Evolutionary conservation across 2,888 invertebrate species (phyloP).

Genomic region (Philereme vetulata): DNA sequence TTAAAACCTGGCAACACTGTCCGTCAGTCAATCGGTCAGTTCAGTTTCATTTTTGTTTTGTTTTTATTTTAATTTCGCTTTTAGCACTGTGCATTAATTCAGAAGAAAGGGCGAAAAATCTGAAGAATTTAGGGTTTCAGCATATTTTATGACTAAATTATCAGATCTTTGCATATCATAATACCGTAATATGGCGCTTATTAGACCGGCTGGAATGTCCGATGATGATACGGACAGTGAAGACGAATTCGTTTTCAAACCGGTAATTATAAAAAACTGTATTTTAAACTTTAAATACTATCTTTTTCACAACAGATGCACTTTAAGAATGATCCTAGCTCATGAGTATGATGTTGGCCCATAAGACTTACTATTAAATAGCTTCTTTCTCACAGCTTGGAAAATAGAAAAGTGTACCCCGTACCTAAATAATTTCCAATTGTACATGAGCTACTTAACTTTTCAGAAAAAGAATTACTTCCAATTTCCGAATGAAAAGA

Average conservation of each 20-base stretch:
- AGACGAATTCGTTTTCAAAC: constrained; percentile 66
- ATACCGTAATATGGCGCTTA: constrained; percentile 43
- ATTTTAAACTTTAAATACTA: background rate
- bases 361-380: background rate
- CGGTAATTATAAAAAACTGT: constrained; percentile 49
- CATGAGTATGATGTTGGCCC: background rate
- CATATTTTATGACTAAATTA: background rate
- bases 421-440: background rate
- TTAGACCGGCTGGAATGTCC: constrained; percentile 71
- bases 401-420: background rate
- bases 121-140: background rate
- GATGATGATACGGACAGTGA: constrained; percentile 73
- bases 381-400: background rate
- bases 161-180: constrained; percentile 4
- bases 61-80: constrained; percentile 11
- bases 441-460: no score
- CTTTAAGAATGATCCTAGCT: background rate
- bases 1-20: no score
- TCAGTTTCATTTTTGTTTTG: background rate
- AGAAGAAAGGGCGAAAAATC: constrained; percentile 1
- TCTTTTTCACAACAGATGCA: background rate
- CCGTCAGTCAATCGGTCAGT: background rate
- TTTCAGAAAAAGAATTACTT: constrained; percentile 49
- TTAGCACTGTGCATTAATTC: background rate
- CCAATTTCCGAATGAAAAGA: constrained; percentile 52